Conservation (phyloP, 2,888 invertebrate species). For the Pandemis cinnamomeana region DNA sequence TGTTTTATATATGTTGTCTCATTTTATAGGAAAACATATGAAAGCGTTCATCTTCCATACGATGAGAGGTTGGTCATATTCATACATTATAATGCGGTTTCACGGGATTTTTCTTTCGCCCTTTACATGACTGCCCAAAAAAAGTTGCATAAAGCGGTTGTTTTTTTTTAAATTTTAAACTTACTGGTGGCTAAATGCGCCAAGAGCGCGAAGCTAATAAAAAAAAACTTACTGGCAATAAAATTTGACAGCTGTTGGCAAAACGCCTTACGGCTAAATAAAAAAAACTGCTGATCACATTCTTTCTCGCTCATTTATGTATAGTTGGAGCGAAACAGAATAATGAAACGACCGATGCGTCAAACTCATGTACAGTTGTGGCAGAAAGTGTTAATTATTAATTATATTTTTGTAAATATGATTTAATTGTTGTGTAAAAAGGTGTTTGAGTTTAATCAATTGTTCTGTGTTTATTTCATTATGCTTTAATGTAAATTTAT, state of each 20-base stretch:
- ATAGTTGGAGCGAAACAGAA: background rate
- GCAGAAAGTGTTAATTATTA: background rate
- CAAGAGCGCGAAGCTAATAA: too few species aligned
- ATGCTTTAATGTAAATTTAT: background rate
- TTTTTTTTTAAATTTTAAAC: too few species aligned
- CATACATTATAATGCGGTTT: slow-evolving; percentile 34
- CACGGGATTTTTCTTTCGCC: slow-evolving; percentile 26
- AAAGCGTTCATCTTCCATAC: slow-evolving; percentile 72
- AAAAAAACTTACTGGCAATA: too few species aligned
- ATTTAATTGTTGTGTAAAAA: background rate
- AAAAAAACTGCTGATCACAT: background rate
- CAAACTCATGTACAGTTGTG: slow-evolving; percentile 26
- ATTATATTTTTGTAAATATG: background rate
- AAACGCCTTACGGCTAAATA: background rate
- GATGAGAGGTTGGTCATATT: slow-evolving; percentile 72
- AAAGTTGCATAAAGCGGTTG: too few species aligned
- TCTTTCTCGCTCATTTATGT: background rate
- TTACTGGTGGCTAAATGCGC: too few species aligned
- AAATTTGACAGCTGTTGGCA: background rate
- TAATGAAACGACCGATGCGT: background rate
- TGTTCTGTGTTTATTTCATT: background rate
- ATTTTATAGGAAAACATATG: slow-evolving; percentile 64
- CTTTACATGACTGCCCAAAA: background rate
- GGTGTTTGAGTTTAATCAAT: background rate
- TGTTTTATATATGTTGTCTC: slow-evolving; percentile 37